These are phyloP conservation scores for Mycteria americana DNA, from an alignment of 2,797 vertebrate genomes.

Conservation along the genomic window DNA sequence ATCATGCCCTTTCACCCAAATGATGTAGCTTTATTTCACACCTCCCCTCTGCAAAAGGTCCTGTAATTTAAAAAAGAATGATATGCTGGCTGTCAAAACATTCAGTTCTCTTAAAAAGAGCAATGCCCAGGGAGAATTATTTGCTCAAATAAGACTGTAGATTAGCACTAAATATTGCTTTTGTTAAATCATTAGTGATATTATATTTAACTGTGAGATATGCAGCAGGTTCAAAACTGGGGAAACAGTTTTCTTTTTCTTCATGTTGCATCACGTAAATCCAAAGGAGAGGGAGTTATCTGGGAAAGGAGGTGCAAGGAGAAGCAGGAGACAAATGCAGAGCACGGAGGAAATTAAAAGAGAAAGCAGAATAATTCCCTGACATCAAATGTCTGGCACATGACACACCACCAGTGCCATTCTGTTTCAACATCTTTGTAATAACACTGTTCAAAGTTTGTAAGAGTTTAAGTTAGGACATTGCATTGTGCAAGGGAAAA, in stretches of 20 bases:
- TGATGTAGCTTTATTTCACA: neutral
- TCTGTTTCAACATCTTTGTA: neutral
- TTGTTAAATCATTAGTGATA: neutral
- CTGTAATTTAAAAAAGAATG: neutral
- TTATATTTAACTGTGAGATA: neutral
- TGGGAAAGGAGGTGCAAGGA: neutral
- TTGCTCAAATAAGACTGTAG: neutral
- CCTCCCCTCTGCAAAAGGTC: neutral
- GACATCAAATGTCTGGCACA: neutral
- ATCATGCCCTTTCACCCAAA: rapidly evolving
- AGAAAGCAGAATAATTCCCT: conserved; percentile 38
- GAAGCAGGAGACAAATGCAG: neutral
- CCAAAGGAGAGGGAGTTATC: neutral
- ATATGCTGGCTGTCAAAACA: neutral
- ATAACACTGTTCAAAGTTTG: neutral
- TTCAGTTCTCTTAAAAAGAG: neutral
- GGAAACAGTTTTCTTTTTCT: neutral
- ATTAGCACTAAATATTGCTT: neutral
- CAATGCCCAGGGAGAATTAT: neutral
- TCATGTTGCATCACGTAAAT: neutral
- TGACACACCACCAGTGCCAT: neutral
- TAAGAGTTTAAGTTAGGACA: neutral
- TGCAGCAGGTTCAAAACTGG: neutral
- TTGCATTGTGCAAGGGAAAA: neutral
- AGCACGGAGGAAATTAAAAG: conserved; percentile 17